Base-by-base conservation (phyloP, 2,113 vertebrate species). In the Noctilio leporinus region DNA sequence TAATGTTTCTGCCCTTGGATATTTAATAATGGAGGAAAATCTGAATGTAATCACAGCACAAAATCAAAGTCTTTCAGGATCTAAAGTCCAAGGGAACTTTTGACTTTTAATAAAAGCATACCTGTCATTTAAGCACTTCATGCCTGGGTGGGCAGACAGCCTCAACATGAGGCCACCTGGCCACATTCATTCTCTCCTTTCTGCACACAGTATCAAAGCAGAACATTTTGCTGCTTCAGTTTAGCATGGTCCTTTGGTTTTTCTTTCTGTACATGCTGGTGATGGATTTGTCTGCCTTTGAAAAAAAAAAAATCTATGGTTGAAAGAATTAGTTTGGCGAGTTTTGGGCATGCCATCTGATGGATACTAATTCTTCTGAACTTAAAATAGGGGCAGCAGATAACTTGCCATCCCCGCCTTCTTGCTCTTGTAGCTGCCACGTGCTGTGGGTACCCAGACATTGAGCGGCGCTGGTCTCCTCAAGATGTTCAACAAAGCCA, bases 401-500 rank as follows among this genome's bases (percentile, higher is more conserved):
- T 97, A 96, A 97, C 94, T 88, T 97, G 92, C 51, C 96, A 91
- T 73, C 53, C 88, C 87, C 5, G 6, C 91, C 96, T 96, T 95
- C 87, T 97, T 96, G 95, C 78, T 97, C 96, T 96, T 93, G 3
- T 91, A 99, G 99, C 98, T 99, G 86, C 99, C 99, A 7, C 98
- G 99, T 82, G 99, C 99, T 0, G 98, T 99, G 55, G 98, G 98
- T 96, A 99, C 99, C 7, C 99, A 99, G 96, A 97, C 99, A n/a
- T 94, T 99, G 96, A 99, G 99, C 65, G 99, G 99, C n/a, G 99
- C 99, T 55, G 99, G 99, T 72, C 99, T 99, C 96, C 98, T 99
- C 91, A 99, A 99, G 98, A 99, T 99, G 99, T 99, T 99, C 97
- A 99, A 98, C 98, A 99, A 98, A 97, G 99, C 99, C 14, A 99